Evolutionary conservation across 2,113 vertebrate species (phyloP).

Genomic region (Dissostichus mawsoni): DNA sequence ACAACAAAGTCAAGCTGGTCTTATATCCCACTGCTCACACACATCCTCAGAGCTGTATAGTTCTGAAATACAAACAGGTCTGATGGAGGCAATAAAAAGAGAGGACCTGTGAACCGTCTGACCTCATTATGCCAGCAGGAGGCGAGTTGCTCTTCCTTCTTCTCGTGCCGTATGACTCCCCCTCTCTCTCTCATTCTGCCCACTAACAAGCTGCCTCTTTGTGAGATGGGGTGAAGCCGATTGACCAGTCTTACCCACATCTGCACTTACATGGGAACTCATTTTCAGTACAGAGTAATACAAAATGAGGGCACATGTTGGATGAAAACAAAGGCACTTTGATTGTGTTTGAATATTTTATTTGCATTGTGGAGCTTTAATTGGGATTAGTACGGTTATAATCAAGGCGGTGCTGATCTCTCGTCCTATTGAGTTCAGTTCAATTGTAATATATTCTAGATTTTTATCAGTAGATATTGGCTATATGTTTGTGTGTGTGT

Average conservation of each 20-base stretch:
- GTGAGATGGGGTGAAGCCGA: slow-evolving; percentile 6
- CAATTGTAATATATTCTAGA: slow-evolving; percentile 22
- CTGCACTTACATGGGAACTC: slow-evolving; percentile 23
- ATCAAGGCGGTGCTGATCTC: not conserved
- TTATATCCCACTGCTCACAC: slow-evolving; percentile 16
- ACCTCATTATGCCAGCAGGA: slow-evolving; percentile 89
- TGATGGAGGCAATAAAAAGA: slow-evolving; percentile 64
- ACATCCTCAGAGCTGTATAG: slow-evolving; percentile 14
- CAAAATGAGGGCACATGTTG: slow-evolving; percentile 16
- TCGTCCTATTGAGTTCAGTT: slow-evolving; percentile 1
- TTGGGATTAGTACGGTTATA: slow-evolving; percentile 10
- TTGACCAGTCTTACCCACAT: slow-evolving; percentile 25
- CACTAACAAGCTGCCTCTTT: slow-evolving; percentile 53
- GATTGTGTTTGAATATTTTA: slow-evolving; percentile 18
- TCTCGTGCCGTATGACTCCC: slow-evolving; percentile 24
- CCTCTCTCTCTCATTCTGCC: slow-evolving; percentile 15
- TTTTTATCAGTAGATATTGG: slow-evolving; percentile 36
- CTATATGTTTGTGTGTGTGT: slow-evolving; percentile 25
- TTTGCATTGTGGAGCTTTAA: slow-evolving; percentile 21
- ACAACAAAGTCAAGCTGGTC: not conserved
- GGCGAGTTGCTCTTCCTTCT: slow-evolving; percentile 67
- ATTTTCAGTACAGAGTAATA: slow-evolving; percentile 25
- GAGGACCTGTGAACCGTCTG: slow-evolving; percentile 80
- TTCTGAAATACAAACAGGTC: slow-evolving; percentile 49
- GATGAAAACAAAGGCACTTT: slow-evolving; percentile 39